These are phyloP conservation scores for Rotaria sp. DNA, from an alignment of 2,888 invertebrate species.

Conservation along the genomic window DNA sequence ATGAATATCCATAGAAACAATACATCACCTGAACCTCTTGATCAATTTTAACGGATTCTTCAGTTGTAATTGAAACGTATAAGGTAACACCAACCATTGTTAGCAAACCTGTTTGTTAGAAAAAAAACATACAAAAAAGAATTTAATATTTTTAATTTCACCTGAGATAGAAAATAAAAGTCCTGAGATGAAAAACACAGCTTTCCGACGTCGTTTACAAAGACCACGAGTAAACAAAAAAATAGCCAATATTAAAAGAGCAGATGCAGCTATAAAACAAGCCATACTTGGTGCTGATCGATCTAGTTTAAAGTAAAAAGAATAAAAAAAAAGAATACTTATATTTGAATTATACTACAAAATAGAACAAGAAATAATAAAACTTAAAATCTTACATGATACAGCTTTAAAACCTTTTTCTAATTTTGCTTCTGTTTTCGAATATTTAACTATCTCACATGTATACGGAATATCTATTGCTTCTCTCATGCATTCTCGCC, in stretches of 20 bases:
- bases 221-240: slow-evolving; percentile 18
- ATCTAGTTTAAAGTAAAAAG: too few relatives aligned
- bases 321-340: too few relatives aligned
- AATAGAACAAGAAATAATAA: too few relatives aligned
- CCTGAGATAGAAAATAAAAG: slow-evolving; percentile 29
- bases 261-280: neutral
- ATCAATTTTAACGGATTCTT: slow-evolving; percentile 9
- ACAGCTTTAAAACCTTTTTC: slow-evolving; percentile 27
- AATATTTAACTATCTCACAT: neutral
- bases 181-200: slow-evolving; percentile 25
- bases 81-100: slow-evolving; percentile 27
- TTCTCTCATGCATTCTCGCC: slow-evolving; percentile 11
- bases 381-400: slow-evolving; percentile 19
- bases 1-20: slow-evolving; percentile 36
- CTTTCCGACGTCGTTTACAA: slow-evolving; percentile 21
- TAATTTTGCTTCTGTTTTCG: slow-evolving; percentile 1
- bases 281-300: slow-evolving; percentile 28
- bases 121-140: neutral
- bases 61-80: slow-evolving; percentile 11
- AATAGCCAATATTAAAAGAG: neutral
- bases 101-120: neutral
- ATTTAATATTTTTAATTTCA: neutral
- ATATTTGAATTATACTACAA: too few relatives aligned
- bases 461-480: neutral
- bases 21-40: slow-evolving; percentile 30